phyloP scores from a whole-genome alignment of 2,888 invertebrate genomes.

The Globia sparganii region DNA sequence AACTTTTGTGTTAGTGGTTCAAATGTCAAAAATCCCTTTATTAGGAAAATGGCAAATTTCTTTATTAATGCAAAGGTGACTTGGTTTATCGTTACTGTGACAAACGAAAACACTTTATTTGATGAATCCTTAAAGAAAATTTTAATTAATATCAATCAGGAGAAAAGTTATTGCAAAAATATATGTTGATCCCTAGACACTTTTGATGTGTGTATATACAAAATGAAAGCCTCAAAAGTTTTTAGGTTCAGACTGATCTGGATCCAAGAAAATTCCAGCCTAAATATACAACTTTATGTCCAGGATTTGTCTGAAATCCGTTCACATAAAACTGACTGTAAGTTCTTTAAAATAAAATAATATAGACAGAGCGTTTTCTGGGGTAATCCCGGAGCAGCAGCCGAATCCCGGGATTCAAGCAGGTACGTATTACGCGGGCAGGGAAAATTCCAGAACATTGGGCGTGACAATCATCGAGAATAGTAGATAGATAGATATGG shows the following conservation, averaged over 20 bases:
- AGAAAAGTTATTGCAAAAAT: too few species aligned
- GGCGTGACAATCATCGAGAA: slow-evolving; percentile 24
- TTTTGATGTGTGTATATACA: too few species aligned
- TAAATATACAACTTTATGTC: slow-evolving; percentile 16
- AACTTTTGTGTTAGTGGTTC: too few species aligned
- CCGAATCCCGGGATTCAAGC: slow-evolving; percentile 22
- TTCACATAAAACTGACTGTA: slow-evolving; percentile 29
- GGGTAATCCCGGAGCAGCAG: slow-evolving; percentile 28
- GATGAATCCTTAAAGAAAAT: too few species aligned
- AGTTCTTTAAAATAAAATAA: slow-evolving; percentile 38
- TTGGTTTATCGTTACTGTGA: too few species aligned
- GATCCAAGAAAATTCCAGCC: neutral
- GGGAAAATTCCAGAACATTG: slow-evolving; percentile 39
- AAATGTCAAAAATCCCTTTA: too few species aligned
- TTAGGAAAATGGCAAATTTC: too few species aligned
- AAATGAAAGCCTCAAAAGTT: neutral
- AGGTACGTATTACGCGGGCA: slow-evolving; percentile 31
- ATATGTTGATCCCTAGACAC: too few species aligned
- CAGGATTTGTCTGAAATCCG: slow-evolving; percentile 31
- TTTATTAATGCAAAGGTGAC: too few species aligned
- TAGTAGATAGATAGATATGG: neutral
- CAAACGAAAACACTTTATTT: too few species aligned
- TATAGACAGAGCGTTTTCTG: slow-evolving; percentile 32
- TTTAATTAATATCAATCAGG: too few species aligned
- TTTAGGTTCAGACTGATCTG: slow-evolving; percentile 1